phyloP scores from a whole-genome alignment of 1,140 invertebrate species.

The Lepidurus packardi region DNA sequence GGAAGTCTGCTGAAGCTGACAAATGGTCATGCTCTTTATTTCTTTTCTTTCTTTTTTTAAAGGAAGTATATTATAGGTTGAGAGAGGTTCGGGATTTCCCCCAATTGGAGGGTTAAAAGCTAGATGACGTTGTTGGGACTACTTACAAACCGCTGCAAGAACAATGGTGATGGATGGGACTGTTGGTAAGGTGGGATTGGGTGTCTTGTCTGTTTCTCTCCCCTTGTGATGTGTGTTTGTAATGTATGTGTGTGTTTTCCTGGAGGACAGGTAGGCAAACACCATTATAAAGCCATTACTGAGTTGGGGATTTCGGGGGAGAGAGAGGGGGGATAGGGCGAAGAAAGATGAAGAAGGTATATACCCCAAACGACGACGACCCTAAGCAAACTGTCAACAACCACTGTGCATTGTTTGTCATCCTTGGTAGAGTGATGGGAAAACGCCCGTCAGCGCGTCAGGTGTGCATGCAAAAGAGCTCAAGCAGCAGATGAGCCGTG shows the following conservation, averaged over 20 bases:
- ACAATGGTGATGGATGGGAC: constrained; percentile 18
- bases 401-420: constrained; percentile 21
- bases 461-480: constrained; percentile 12
- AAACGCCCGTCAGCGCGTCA: constrained; percentile 17
- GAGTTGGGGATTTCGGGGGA: constrained; percentile 12
- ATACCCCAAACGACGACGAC: constrained; percentile 16
- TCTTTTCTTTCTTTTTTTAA: too few relatives aligned
- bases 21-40: too few relatives aligned
- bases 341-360: constrained; percentile 8
- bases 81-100: not conserved
- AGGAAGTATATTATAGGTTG: not conserved
- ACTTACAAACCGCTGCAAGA: not conserved
- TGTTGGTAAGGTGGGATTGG: not conserved
- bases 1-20: too few relatives aligned
- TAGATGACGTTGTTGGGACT: constrained; percentile 9
- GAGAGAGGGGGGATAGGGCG: not conserved
- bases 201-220: not conserved
- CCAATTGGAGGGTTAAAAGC: not conserved
- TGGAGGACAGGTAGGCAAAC: constrained; percentile 13
- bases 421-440: not conserved
- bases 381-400: constrained; percentile 19
- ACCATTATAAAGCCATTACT: constrained; percentile 22
- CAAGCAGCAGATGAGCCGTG: constrained; percentile 13
- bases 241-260: constrained; percentile 13
- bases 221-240: not conserved